Conservation (phyloP, 1,140 invertebrate species). For the Venustaconcha ellipsiformis region DNA sequence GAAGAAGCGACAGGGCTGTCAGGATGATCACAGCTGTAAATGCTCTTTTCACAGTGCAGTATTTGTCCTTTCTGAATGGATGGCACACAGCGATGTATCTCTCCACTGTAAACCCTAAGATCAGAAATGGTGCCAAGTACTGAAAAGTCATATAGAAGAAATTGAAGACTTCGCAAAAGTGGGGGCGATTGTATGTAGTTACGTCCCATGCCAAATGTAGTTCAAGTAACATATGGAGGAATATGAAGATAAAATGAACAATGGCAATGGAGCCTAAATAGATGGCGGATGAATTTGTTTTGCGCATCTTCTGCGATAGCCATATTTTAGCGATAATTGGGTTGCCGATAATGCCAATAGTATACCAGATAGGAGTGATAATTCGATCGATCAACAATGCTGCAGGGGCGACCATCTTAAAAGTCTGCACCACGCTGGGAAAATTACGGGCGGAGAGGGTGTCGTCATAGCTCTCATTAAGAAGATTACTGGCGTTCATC, state of each 20-base stretch:
- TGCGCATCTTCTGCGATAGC: constrained; percentile 56
- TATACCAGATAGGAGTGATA: constrained; percentile 62
- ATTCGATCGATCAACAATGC: constrained; percentile 46
- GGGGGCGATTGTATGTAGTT: constrained; percentile 43
- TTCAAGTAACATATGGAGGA: constrained; percentile 57
- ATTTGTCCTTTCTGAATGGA: constrained; percentile 76
- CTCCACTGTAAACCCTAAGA: constrained; percentile 89
- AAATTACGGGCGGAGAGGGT: no score
- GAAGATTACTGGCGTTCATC: no score
- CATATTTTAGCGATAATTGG: constrained; percentile 61
- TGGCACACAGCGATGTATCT: constrained; percentile 96
- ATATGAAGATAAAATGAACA: constrained; percentile 61
- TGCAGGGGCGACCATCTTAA: constrained; percentile 36
- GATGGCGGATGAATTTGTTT: constrained; percentile 64
- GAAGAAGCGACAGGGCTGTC: constrained; percentile 35
- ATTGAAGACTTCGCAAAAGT: constrained; percentile 56
- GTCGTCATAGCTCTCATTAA: no score
- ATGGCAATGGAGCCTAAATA: constrained; percentile 65
- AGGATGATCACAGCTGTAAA: constrained; percentile 37
- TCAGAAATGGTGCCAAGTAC: constrained; percentile 62
- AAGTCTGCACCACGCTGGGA: constrained; percentile 6
- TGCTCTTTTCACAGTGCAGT: constrained; percentile 53
- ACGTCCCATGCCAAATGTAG: constrained; percentile 56
- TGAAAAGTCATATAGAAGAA: constrained; percentile 58
- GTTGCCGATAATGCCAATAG: constrained; percentile 64